Evolutionary conservation across 2,113 vertebrate species (phyloP), one percentile per base, ranked within the genome.

Genomic region (Upupa epops): DNA sequence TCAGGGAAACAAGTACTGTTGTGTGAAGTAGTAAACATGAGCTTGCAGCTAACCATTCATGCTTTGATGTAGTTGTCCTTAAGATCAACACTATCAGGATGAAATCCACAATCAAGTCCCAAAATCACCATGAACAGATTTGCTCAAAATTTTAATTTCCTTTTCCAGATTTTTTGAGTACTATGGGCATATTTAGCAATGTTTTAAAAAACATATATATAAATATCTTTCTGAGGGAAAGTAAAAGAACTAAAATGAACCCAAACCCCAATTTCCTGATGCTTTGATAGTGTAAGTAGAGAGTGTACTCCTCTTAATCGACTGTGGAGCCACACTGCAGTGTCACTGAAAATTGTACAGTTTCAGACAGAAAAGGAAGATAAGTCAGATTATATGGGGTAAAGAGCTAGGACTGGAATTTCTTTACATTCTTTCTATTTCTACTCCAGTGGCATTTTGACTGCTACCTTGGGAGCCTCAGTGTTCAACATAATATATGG

Each of bases 1-100:
- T 96, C 93, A 90, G 95, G 97, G 96, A 96, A 93, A 92, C 86
- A 95, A 95, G 91, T 94, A 91, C n/a, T 89, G 95, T 91, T 97
- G 91, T 75, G 58, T 89, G 96, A 96, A 95, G 95, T 95, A 94
- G 91, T 89, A 83, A 97, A 93, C 95, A 92, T 10, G 74, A 93
- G 84, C 84, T 96, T 92, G 90, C 87, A 96, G 91, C 92, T 89
- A 91, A 73, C 82, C 89, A 94, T 95, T 97, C 92, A 95, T 96
- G 70, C 92, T 96, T 94, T 92, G 65, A 90, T 91, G 69, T 76
- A 95, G 91, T 25, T 86, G 79, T 70, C 82, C 56, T 79, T 72
- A 86, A 96, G 94, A 96, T 90, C 95, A 91, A 91, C 86, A 83
- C 32, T 29, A 59, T 63, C 90, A 85, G 72, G 46, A 56, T 58